Percentiles rank a stretch among this genome's conserved stretches.
Conservation (phyloP, 2,888 invertebrate species). For the Quadriops clusia region DNA sequence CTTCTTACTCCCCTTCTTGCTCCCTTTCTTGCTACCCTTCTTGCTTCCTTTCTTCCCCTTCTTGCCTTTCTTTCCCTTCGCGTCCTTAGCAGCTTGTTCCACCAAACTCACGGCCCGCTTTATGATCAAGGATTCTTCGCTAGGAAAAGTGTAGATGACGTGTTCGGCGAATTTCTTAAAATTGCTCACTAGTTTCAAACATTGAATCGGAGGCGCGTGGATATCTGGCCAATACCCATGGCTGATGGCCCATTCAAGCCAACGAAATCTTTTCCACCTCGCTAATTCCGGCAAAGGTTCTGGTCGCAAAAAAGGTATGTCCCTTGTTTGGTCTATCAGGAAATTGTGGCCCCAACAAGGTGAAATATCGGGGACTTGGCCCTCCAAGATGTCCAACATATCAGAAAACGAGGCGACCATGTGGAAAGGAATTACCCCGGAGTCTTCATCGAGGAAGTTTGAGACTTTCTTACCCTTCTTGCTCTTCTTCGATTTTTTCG, state of each 20-base stretch:
- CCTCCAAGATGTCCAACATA: conserved; percentile 16
- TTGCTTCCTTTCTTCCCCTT: conserved; percentile 11
- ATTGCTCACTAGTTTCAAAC: conserved; percentile 25
- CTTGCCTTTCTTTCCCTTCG: conserved; percentile 10
- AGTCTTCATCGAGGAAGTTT: conserved; percentile 11
- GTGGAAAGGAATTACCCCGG: conserved; percentile 13
- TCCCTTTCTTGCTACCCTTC: conserved; percentile 14
- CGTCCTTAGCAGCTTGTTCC: too few relatives aligned
- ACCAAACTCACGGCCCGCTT: too few relatives aligned
- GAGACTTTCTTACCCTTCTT: conserved; percentile 7
- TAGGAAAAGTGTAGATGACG: conserved; percentile 13
- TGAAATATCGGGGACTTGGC: conserved; percentile 20
- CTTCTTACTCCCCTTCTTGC: conserved; percentile 4
- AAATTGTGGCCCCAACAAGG: conserved; percentile 32
- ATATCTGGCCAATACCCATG: conserved; percentile 27
- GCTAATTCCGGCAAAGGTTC: conserved; percentile 27
- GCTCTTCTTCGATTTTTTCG: conserved; percentile 9
- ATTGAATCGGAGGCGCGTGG: conserved; percentile 21
- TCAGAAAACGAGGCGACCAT: conserved; percentile 19
- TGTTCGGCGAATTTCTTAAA: conserved; percentile 14
- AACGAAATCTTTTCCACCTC: conserved; percentile 37
- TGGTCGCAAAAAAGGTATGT: conserved; percentile 31
- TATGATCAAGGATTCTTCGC: conserved; percentile 10
- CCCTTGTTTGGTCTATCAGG: conserved; percentile 31
- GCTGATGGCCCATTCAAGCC: conserved; percentile 36